phyloP scores from a whole-genome alignment of 2,113 vertebrate species.

The Carassius auratus region DNA sequence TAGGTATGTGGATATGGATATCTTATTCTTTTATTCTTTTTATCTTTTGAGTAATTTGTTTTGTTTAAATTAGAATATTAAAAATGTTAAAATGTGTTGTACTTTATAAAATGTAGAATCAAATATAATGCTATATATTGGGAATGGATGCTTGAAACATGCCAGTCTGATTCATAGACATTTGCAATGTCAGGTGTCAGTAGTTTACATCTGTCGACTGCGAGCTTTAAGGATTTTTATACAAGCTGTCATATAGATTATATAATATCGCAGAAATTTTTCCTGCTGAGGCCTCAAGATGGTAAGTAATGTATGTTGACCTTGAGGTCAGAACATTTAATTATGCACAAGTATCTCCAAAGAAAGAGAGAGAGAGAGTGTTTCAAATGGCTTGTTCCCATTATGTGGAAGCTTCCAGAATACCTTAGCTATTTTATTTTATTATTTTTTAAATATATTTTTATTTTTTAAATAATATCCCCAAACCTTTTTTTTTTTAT shows the following conservation, averaged over 20 bases:
- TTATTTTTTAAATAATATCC: too few relatives aligned
- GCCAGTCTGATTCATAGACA: background rate
- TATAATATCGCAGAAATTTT: background rate
- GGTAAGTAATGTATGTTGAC: conserved; percentile 2
- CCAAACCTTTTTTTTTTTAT: too few relatives aligned
- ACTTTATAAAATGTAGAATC: background rate
- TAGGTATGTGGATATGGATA: too few relatives aligned
- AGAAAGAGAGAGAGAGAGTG: background rate
- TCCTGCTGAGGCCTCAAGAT: background rate
- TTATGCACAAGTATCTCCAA: background rate
- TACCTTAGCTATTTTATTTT: too few relatives aligned
- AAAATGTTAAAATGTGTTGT: background rate
- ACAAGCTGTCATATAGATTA: conserved; percentile 7
- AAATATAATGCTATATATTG: too few relatives aligned
- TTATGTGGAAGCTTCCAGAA: background rate
- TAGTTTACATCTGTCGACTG: background rate
- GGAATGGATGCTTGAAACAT: background rate
- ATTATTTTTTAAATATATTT: too few relatives aligned
- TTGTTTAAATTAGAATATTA: background rate
- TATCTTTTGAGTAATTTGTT: background rate
- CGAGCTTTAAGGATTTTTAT: background rate
- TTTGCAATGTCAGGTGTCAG: background rate
- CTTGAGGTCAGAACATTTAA: background rate
- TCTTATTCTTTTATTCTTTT: background rate
- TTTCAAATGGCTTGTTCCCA: background rate